These are phyloP conservation scores for Chaetodon trifasciatus DNA, from an alignment of 2,797 vertebrate species.

Conservation along the genomic window DNA sequence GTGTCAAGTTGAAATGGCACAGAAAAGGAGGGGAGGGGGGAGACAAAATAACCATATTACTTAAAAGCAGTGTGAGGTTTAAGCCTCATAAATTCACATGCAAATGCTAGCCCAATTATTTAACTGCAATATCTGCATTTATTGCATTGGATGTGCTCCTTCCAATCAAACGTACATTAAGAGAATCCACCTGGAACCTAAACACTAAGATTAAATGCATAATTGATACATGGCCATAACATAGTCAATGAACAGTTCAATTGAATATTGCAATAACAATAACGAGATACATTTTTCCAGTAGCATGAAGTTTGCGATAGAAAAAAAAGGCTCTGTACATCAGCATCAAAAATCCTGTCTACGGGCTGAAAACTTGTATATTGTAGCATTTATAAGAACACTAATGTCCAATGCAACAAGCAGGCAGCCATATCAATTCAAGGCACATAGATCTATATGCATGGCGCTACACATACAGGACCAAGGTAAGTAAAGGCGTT, in stretches of 20 bases:
- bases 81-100: slow-evolving; percentile 71
- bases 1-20: slow-evolving; percentile 84
- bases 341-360: slow-evolving; percentile 61
- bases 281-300: slow-evolving; percentile 47
- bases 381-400: slow-evolving; percentile 67
- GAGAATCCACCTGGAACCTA: slow-evolving; percentile 41
- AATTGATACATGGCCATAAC: slow-evolving; percentile 60
- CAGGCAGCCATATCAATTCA: slow-evolving; percentile 81
- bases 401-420: slow-evolving; percentile 78
- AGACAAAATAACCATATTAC: slow-evolving; percentile 57
- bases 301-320: slow-evolving; percentile 55
- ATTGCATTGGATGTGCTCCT: slow-evolving; percentile 63
- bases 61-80: slow-evolving; percentile 58
- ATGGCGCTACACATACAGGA: slow-evolving; percentile 75
- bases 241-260: slow-evolving; percentile 58
- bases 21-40: slow-evolving; percentile 42
- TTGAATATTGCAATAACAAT: slow-evolving; percentile 65
- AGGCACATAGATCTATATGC: slow-evolving; percentile 86
- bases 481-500: slow-evolving; percentile 55
- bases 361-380: slow-evolving; percentile 54
- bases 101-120: slow-evolving; percentile 65
- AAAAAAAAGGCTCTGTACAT: slow-evolving; percentile 68
- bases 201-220: slow-evolving; percentile 65
- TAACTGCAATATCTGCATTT: slow-evolving; percentile 60
- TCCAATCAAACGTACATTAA: slow-evolving; percentile 42